These are phyloP conservation scores for Esperia sulphurella DNA, from an alignment of 2,888 invertebrate species.

Conservation along the genomic window DNA sequence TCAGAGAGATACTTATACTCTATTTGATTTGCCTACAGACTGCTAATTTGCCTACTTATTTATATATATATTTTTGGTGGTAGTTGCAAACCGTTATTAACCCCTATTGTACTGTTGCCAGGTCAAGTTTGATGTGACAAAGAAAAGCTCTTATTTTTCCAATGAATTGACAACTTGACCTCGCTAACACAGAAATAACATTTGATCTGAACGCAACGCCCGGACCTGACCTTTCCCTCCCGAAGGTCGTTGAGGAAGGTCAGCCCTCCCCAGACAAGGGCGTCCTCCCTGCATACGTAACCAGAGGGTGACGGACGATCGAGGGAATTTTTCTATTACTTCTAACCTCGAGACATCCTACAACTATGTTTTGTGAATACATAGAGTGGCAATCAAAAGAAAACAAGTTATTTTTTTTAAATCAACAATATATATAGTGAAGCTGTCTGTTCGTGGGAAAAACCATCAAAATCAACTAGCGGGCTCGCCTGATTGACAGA, in stretches of 20 bases:
- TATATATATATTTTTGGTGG: too few species aligned
- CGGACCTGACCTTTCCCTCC: slow-evolving; percentile 47
- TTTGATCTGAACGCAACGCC: slow-evolving; percentile 16
- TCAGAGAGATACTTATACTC: too few species aligned
- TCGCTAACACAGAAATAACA: background rate
- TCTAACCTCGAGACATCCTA: slow-evolving; percentile 69
- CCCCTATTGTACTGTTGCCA: too few species aligned
- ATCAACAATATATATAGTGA: too few species aligned
- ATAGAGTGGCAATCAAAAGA: slow-evolving; percentile 2
- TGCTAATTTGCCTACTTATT: too few species aligned
- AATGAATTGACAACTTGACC: background rate
- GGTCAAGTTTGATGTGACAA: too few species aligned
- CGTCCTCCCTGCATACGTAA: slow-evolving; percentile 26
- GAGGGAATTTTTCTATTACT: slow-evolving; percentile 58
- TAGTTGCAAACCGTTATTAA: too few species aligned
- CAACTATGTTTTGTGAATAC: slow-evolving; percentile 23
- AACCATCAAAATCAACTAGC: too few species aligned
- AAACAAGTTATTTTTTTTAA: too few species aligned
- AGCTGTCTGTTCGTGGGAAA: too few species aligned
- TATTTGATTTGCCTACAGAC: too few species aligned
- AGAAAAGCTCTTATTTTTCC: background rate
- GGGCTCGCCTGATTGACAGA: too few species aligned
- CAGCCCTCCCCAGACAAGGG: slow-evolving; percentile 33
- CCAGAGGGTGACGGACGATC: slow-evolving; percentile 42
- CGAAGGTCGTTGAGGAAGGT: slow-evolving; percentile 66